These are phyloP conservation scores for Ptilorrhoa leucosticta DNA, from an alignment of 2,113 vertebrate genomes.

Conservation along the genomic window DNA sequence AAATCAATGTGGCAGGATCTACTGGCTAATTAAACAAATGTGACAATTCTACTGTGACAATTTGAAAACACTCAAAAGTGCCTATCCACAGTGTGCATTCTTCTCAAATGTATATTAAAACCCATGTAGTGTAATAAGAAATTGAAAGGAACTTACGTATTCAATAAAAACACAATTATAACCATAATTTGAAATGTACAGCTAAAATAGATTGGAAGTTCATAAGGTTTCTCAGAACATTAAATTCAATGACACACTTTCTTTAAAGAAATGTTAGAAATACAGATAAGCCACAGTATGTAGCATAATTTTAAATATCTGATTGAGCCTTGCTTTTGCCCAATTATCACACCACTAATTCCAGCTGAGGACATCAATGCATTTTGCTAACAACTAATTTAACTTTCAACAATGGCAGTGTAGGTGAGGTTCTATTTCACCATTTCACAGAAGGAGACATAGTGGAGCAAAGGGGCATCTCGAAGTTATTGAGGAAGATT, in stretches of 20 bases:
- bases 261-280: constrained; percentile 27
- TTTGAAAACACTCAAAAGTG: constrained; percentile 38
- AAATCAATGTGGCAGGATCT: constrained; percentile 53
- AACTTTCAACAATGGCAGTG: not conserved
- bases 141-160: not conserved
- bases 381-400: not conserved
- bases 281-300: not conserved
- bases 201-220: constrained; percentile 15
- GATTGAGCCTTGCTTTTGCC: not conserved
- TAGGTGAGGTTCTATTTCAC: not conserved
- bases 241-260: not conserved
- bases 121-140: not conserved
- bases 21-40: constrained; percentile 63
- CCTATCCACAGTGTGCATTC: not conserved
- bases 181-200: constrained; percentile 21
- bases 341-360: not conserved
- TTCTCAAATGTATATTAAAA: constrained; percentile 26
- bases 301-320: constrained; percentile 12
- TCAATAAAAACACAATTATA: constrained; percentile 20
- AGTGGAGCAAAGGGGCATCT: not conserved
- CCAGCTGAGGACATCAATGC: not conserved
- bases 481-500: not conserved
- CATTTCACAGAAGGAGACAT: not conserved
- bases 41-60: constrained; percentile 42
- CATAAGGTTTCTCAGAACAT: constrained; percentile 4